Conservation (phyloP, 1,140 invertebrate species). For the Panagrolaimus sp. region DNA sequence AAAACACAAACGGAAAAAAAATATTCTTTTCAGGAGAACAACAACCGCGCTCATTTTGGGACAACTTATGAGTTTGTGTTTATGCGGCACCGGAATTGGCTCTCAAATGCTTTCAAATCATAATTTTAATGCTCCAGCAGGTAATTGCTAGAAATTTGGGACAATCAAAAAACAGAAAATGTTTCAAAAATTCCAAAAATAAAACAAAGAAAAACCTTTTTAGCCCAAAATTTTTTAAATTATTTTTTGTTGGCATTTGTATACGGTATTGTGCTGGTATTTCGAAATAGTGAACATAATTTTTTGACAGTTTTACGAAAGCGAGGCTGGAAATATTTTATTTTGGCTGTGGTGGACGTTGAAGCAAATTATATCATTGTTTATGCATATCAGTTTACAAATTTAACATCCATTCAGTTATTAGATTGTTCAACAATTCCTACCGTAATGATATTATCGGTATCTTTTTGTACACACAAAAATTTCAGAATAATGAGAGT, state of each 20-base stretch:
- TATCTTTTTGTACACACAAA: too few relatives aligned
- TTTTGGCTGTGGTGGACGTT: constrained; percentile 74
- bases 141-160: too few relatives aligned
- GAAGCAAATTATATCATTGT: constrained; percentile 73
- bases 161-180: too few relatives aligned
- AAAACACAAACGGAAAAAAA: neutral
- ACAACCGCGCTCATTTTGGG: constrained; percentile 44
- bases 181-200: constrained; percentile 14
- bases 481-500: too few relatives aligned
- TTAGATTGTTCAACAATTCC: constrained; percentile 80
- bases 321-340: constrained; percentile 71
- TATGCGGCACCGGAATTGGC: constrained; percentile 53
- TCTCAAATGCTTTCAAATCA: constrained; percentile 39
- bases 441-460: constrained; percentile 71
- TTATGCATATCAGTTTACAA: constrained; percentile 69
- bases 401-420: constrained; percentile 64
- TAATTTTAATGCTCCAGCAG: constrained; percentile 50
- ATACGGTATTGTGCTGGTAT: constrained; percentile 48
- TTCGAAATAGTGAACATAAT: constrained; percentile 39
- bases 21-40: constrained; percentile 30
- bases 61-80: constrained; percentile 51
- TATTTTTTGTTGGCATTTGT: constrained; percentile 56
- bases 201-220: constrained; percentile 21
- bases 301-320: constrained; percentile 65
- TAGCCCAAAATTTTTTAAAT: constrained; percentile 54